Evolutionary conservation across 2,797 vertebrate genomes (phyloP), one percentile per base, ranked within the genome.

Genomic region (Brotogeris chrysoptera): DNA sequence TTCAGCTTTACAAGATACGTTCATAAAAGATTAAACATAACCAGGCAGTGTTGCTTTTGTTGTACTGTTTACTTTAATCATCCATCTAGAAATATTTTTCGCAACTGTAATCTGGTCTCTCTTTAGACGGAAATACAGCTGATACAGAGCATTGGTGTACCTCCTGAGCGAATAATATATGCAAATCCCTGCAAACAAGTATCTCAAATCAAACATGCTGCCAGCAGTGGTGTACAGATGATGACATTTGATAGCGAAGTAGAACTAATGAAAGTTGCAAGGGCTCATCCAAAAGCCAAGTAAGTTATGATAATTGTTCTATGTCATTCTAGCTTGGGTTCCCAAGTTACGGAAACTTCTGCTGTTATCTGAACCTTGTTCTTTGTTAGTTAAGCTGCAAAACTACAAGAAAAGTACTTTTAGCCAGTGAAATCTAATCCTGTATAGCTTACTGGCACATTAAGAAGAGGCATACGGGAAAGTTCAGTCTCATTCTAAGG

Each of bases 161-260:
- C 98, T 82, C 98, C 99, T 13, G 98, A 98, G 92, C 98, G 98
- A 97, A 99, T 99, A 90, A 99, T 99, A 97, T 99, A 99, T 95
- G 99, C 99, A 92, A 99, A 99, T 96, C 99, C 99, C 61, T 99
- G 99, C 96, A 99, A 99, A 96, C 99, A 99, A 98, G 98, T 99
- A 50, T 99, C 99, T 84, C 99, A 99, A 92, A 99, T 99, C 88
- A 99, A 99, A 93, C 99, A 99, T 73, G 99, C 99, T 13, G 99
- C 99, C 77, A 98, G 98, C 80, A 99, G 98, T 11, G 99, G 99
- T 28, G 99, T 99, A 80, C 98, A 98, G 97, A 99, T 99, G 99
- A 99, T 99, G 99, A 99, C 99, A 13, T 99, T 99, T 96, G 99
- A 99, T 92, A 99, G 99, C 23, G 99, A 99, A 93, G 98, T 99